Percentiles rank a stretch among this genome's conserved stretches.
These are phyloP conservation scores for Lepidocolaptes lacrymiger DNA, from an alignment of 2,797 vertebrate genomes.

Conservation along the genomic window DNA sequence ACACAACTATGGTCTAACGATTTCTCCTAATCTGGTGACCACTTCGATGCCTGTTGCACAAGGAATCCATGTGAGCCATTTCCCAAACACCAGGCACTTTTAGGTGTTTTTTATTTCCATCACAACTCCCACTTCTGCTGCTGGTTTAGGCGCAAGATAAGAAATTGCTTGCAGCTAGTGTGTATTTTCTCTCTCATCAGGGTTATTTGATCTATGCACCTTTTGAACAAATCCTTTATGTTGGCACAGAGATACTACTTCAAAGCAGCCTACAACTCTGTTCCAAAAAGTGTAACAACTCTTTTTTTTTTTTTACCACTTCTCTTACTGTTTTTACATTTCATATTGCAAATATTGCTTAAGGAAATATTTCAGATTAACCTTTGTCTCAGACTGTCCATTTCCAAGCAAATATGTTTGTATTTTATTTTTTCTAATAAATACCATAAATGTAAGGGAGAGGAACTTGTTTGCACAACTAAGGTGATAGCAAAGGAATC, in stretches of 20 bases:
- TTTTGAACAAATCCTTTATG: neutral
- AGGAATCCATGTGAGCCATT: neutral
- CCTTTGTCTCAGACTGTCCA: neutral
- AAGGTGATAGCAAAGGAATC: neutral
- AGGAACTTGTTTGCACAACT: neutral
- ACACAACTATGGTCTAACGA: constrained; percentile 33
- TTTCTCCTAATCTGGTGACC: constrained; percentile 29
- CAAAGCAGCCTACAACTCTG: neutral
- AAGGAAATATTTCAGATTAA: neutral
- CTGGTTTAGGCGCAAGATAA: constrained; percentile 17
- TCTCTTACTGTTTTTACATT: neutral
- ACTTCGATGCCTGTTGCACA: neutral
- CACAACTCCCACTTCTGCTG: constrained; percentile 7
- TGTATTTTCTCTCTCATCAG: neutral
- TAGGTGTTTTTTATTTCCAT: neutral
- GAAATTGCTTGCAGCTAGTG: neutral
- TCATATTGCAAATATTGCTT: neutral
- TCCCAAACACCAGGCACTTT: neutral
- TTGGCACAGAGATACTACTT: neutral
- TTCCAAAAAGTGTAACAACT: neutral
- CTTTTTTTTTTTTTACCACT: neutral
- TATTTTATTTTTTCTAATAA: neutral
- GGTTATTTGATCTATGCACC: neutral
- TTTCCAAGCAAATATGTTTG: neutral
- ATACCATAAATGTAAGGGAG: neutral